Evolutionary conservation across 2,888 invertebrate genomes (phyloP), one percentile per base, ranked within the genome.

Genomic region (Ormyrus thymus): DNA sequence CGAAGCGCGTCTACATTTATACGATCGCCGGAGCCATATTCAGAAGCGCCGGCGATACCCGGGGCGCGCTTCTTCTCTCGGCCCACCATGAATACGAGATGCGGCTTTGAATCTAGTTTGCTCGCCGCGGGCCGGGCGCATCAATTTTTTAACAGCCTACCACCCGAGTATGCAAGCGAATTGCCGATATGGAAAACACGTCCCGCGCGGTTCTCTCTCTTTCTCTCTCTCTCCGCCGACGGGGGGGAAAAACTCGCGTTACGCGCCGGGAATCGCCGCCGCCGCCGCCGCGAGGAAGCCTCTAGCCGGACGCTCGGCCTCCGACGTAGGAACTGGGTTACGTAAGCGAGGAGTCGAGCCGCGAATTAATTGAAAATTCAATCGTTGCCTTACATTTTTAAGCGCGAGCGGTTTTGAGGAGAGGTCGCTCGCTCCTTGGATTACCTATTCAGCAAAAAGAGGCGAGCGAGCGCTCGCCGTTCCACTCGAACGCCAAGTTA

Each of bases 1-100:
- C 29, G 29, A 29, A 29, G 29, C 29, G 29, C 29, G 29, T 29
- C 29, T 3, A 29, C 29, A 29, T 29, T 29, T 4, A 29, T 29
- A 29, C 29, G 29, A 29, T 29, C 29, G 29, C 0, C 45, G 10
- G 6, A 50, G 51, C 45, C 58, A 46, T 58, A 58, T 58, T 65
- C 62, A 43, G 29, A 61, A 15, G n/a, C n/a, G 64, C 13, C 29
- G 13, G 13, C n/a, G 29, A 46, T 48, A 62, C 45, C 1, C 8
- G 9, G 11, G n/a, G 9, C 13, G 10, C 43, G 43, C 43, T 56
- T 61, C 55, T 76, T 62, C 45, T 4, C 15, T 62, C 70, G 76
- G 55, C 51, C 84, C 86, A 87, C 86, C 87, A 90, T 90, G 90
- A 90, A 90, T 90, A 89, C 89, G 79, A 87, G 85, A 90, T 89